Conservation (phyloP, 1,140 invertebrate species). For the Pteromalus puparum region DNA sequence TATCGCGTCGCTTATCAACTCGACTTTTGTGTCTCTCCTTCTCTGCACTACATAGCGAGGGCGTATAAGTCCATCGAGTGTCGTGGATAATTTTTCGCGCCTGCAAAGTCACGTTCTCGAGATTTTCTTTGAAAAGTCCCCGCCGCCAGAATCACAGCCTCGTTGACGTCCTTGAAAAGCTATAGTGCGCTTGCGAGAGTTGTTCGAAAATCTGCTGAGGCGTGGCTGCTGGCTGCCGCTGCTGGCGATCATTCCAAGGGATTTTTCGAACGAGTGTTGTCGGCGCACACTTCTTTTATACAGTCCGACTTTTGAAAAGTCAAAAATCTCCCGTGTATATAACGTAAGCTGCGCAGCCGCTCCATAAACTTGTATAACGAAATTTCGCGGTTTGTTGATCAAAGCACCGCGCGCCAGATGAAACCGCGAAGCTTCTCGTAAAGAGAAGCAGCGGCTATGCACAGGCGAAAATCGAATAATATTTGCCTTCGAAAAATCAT, state of each 20-base stretch:
- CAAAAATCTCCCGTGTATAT: not conserved
- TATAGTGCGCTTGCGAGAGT: not conserved
- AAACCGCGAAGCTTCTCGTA: not conserved
- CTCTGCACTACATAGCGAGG: no score
- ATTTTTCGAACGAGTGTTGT: not conserved
- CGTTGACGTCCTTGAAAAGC: not conserved
- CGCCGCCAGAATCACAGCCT: not conserved
- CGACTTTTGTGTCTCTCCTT: not conserved
- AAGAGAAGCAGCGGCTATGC: not conserved
- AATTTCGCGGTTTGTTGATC: conserved; percentile 9
- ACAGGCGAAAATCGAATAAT: not conserved
- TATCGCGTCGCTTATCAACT: not conserved
- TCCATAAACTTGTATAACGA: conserved; percentile 9
- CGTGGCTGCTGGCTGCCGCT: not conserved
- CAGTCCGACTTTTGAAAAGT: not conserved
- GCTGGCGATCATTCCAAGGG: not conserved
- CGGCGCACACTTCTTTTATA: no score
- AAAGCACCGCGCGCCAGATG: not conserved
- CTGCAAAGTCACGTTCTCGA: not conserved
- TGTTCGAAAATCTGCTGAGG: not conserved
- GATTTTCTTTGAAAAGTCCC: not conserved
- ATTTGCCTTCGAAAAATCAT: not conserved
- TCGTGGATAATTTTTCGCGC: not conserved
- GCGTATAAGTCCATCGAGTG: not conserved
- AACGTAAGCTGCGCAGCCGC: not conserved